Evolutionary conservation across 2,113 vertebrate species (phyloP).

Genomic region (Rhegmatorhina hoffmannsi): DNA sequence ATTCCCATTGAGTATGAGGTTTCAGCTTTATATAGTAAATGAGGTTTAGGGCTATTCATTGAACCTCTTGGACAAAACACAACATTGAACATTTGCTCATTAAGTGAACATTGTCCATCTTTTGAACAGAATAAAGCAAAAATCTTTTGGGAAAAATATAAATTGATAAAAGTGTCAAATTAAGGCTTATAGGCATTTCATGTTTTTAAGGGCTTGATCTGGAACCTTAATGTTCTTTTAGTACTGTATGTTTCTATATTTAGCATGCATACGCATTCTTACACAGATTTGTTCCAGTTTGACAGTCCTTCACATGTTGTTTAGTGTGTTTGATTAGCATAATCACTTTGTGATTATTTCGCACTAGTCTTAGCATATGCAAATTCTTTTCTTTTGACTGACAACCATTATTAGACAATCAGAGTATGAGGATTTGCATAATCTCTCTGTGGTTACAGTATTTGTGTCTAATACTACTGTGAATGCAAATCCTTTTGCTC

Average conservation of each 20-base stretch:
- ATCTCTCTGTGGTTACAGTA: slow-evolving; percentile 45
- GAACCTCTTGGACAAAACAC: neutral
- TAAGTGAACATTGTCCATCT: neutral
- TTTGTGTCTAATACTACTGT: neutral
- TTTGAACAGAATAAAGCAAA: neutral
- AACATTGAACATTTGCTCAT: neutral
- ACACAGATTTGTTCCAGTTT: slow-evolving; percentile 46
- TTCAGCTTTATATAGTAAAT: neutral
- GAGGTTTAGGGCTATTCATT: neutral
- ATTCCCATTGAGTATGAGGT: neutral
- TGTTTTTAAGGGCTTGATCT: neutral
- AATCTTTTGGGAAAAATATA: neutral
- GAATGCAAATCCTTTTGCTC: slow-evolving; percentile 53
- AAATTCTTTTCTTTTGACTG: slow-evolving; percentile 63
- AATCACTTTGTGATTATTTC: slow-evolving; percentile 55
- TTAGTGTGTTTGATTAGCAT: slow-evolving; percentile 50
- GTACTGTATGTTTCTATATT: neutral
- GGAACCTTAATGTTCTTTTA: neutral
- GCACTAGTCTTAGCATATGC: slow-evolving; percentile 48
- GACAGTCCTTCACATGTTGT: slow-evolving; percentile 40
- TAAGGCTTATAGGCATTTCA: neutral
- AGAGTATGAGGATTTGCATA: slow-evolving; percentile 57
- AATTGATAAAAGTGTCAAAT: neutral
- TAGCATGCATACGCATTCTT: neutral
- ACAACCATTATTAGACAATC: slow-evolving; percentile 63